Base-by-base conservation (phyloP, 2,113 vertebrate genomes). In the Tragelaphus strepsiceros region DNA sequence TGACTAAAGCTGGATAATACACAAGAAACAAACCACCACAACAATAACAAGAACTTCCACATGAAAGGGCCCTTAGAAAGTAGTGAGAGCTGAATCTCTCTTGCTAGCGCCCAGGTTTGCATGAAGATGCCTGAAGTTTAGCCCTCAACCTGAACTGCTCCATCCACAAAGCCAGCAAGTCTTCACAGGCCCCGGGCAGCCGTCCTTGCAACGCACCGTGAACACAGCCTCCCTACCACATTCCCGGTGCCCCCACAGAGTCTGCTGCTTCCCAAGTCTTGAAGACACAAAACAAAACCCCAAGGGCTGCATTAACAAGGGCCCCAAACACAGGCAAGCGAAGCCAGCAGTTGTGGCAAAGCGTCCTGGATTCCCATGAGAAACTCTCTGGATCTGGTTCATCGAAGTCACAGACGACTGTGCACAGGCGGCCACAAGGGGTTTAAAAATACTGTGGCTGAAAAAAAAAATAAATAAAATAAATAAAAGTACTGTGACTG, bases 311-410 rank as follows among this genome's bases (percentile, higher is more conserved):
- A 5, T 84, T 1, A 15, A 12, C 46, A 64, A 95, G 95, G 84
- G 54, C 39, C 95, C 21, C 49, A 96, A 91, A 90, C 91, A 46
- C 92, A 85, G 1, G 64, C 96, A 91, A 67, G 30, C 96, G 64
- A 95, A 5, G 67, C 96, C 53, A 86, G 0, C 64, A 64, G 94
- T 84, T 89, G 86, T 81, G 93, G 1, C 17, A 0, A 88, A 98
- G 98, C 97, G 97, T 95, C 93, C 95, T 35, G 93, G 98, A 98
- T 99, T 99, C 99, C 99, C 99, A 99, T 98, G 99, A 99, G 99
- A 99, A 99, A 99, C 97, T 98, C 83, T 26, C 28, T 90, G 39
- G 80, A 90, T 62, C 95, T 3, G 74, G 98, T 89, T 91, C 92
- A 96, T 98, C 97, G 97, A 97, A 92, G 93, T 99, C 99, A 99